Conservation (phyloP, 2,888 invertebrate genomes). For the Cerceris rybyensis region DNA sequence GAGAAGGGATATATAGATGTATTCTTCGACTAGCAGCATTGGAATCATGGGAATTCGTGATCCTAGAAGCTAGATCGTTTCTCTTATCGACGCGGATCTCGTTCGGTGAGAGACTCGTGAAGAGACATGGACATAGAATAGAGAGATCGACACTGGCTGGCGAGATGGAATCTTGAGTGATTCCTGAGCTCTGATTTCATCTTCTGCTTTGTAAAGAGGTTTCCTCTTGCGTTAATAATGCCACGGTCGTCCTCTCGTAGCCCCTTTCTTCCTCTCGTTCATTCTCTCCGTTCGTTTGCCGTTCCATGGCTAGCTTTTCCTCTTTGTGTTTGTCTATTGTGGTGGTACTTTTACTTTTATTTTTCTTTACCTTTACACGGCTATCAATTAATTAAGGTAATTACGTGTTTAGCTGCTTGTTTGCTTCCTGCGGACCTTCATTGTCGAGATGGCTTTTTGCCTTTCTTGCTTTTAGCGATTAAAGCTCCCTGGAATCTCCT, state of each 20-base stretch:
- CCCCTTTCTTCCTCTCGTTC: conserved; percentile 19
- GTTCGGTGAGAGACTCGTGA: conserved; percentile 10
- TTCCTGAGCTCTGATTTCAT: conserved; percentile 69
- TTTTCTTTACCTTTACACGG: not conserved
- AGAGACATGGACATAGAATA: conserved; percentile 26
- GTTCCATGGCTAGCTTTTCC: not conserved
- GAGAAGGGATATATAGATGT: not conserved
- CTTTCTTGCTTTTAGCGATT: too few relatives aligned
- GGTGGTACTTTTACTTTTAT: not conserved
- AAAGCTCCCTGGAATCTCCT: too few relatives aligned
- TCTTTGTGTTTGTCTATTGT: not conserved
- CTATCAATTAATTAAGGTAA: too few relatives aligned
- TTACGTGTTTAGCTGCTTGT: too few relatives aligned
- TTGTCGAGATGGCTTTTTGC: too few relatives aligned
- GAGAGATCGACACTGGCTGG: conserved; percentile 49
- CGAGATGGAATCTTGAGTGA: conserved; percentile 64
- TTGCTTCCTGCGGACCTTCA: too few relatives aligned
- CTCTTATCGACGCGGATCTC: conserved; percentile 24
- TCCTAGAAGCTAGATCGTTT: conserved; percentile 10
- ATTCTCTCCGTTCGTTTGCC: conserved; percentile 21
- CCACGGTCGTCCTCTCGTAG: conserved; percentile 38
- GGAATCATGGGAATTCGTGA: conserved; percentile 21
- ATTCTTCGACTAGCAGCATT: conserved; percentile 4
- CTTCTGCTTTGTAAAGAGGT: conserved; percentile 60
- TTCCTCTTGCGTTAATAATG: conserved; percentile 68